Percentiles rank a stretch among this genome's conserved stretches.
phyloP scores from a whole-genome alignment of 2,797 vertebrate genomes.

The Pristis pectinata region DNA sequence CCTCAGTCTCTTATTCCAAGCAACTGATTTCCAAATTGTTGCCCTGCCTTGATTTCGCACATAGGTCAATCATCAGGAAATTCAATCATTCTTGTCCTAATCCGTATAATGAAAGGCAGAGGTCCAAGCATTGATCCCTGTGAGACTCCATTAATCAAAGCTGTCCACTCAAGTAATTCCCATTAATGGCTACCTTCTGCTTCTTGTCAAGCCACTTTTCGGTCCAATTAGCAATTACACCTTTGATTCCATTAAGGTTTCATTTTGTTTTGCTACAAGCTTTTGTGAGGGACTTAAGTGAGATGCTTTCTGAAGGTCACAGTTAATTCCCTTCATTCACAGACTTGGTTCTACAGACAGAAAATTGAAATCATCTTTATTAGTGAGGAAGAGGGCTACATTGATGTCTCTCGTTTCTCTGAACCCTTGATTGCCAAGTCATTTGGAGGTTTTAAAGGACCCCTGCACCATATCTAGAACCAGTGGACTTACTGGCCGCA shows the following conservation, averaged over 20 bases:
- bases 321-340: neutral
- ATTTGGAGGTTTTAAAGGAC: neutral
- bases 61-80: neutral
- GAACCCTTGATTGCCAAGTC: neutral
- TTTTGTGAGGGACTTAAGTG: neutral
- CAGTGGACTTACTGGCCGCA: neutral
- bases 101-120: slow-evolving; percentile 19
- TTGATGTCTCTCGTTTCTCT: neutral
- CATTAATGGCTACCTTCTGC: slow-evolving; percentile 32
- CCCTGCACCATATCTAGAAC: neutral
- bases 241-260: neutral
- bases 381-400: neutral
- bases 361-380: neutral
- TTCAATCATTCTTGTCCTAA: slow-evolving; percentile 20
- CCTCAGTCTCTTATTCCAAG: neutral
- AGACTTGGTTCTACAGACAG: neutral
- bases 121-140: slow-evolving; percentile 20
- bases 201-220: slow-evolving; percentile 27
- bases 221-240: slow-evolving; percentile 17
- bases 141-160: neutral
- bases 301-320: slow-evolving; percentile 23
- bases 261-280: neutral
- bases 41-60: slow-evolving; percentile 8
- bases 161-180: slow-evolving; percentile 18
- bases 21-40: neutral